Evolutionary conservation across 2,888 invertebrate species (phyloP), one percentile per base, ranked within the genome.

Genomic region (Ganaspis brasiliensis): DNA sequence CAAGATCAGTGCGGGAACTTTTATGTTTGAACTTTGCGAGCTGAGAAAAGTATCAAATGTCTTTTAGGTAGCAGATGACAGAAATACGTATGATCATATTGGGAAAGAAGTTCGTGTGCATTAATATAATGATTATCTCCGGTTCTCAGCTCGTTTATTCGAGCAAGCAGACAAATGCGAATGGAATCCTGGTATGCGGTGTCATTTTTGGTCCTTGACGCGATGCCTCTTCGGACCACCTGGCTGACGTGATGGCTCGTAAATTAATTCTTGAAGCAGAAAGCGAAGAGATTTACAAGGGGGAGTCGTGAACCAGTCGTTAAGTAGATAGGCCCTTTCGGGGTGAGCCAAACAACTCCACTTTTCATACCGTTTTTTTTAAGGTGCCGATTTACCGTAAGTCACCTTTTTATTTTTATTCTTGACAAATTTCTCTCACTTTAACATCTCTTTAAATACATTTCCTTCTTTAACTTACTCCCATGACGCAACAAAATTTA

Each of bases 181-280:
- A 55, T 55, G 72, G 72, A 72, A 72, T 72, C 55, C 52, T 55
- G 72, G 55, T 72, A 55, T 52, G 72, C 72, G 37, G 55, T 72
- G 72, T 72, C 72, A 72, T 72, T 72, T 56, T 35, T 52, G 52
- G 72, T 72, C 52, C 72, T 56, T 72, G 55, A 55, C 55, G 72
- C 72, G 72, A 67, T 67, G 67, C 67, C 67, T 67, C 67, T 67
- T n/a, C 67, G 67, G 67, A 67, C 67, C 67, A 67, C 67, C 67
- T 67, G 67, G 67, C 67, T 67, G 67, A 67, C 67, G 45, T 67
- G 67, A 67, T 67, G 67, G 67, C 67, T 67, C 67, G 67, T 67
- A 67, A 67, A 67, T 67, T 67, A 67, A 67, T 67, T 67, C 67
- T 67, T 67, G 67, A 67, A 67, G 67, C 67, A 45, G 67, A 67